A percentile compares a stretch with the other conserved stretches of the same genome.
phyloP scores from a whole-genome alignment of 2,888 invertebrate species.

The Clostera curtula region DNA sequence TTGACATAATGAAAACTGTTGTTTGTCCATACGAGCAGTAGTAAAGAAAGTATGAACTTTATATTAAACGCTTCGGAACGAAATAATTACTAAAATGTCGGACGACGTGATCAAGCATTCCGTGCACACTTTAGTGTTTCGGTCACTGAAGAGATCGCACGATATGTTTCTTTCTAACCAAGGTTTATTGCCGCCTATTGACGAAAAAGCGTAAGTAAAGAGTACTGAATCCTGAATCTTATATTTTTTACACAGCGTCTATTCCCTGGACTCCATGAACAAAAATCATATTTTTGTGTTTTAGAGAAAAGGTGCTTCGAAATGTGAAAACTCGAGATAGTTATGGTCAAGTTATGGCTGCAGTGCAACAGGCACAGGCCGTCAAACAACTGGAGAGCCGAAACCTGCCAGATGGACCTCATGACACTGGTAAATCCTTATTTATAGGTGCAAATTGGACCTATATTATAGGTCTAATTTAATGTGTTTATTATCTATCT shows the following conservation, averaged over 20 bases:
- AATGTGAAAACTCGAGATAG: constrained; percentile 87
- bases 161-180: constrained; percentile 98
- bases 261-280: too few species aligned
- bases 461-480: too few species aligned
- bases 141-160: constrained; percentile 96
- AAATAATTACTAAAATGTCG: constrained; percentile 52
- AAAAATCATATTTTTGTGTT: too few species aligned
- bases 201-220: constrained; percentile 88
- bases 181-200: constrained; percentile 86
- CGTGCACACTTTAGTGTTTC: constrained; percentile 96
- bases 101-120: constrained; percentile 97
- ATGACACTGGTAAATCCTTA: constrained; percentile 43
- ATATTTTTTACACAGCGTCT: not conserved
- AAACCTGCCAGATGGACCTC: constrained; percentile 48
- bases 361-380: constrained; percentile 80
- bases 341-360: constrained; percentile 88
- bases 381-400: constrained; percentile 64
- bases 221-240: not conserved
- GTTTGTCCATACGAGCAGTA: too few species aligned
- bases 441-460: too few species aligned
- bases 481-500: too few species aligned
- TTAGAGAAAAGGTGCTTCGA: constrained; percentile 83
- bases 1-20: too few species aligned
- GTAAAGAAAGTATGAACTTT: too few species aligned
- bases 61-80: not conserved